Evolutionary conservation across 2,113 vertebrate genomes (phyloP).

Genomic region (Cricetomys ansorgei): DNA sequence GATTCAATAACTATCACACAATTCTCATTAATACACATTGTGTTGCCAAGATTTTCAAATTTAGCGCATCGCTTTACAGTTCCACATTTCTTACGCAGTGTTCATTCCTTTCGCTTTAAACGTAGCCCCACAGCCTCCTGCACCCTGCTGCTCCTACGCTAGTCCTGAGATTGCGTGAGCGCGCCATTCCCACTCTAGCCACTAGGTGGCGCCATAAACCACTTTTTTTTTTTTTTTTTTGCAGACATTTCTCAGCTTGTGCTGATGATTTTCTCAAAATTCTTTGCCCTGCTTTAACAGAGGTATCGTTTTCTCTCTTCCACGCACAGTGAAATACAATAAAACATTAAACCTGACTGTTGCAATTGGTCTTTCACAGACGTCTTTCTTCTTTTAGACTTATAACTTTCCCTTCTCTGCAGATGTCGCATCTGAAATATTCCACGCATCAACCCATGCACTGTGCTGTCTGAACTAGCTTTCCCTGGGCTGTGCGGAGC

Average conservation of each 20-base stretch:
- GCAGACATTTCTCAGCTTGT: not conserved
- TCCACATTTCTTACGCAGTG: not conserved
- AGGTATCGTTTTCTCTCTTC: not conserved
- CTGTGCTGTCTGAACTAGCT: not conserved
- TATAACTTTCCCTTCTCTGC: not conserved
- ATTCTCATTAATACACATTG: not conserved
- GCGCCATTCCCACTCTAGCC: slow-evolving; percentile 52
- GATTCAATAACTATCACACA: not conserved
- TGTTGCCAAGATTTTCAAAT: not conserved
- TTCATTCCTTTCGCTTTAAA: not conserved
- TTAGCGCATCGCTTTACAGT: not conserved
- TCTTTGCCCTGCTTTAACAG: slow-evolving; percentile 20
- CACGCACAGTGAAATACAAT: not conserved
- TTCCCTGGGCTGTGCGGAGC: not conserved
- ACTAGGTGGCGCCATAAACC: slow-evolving; percentile 75
- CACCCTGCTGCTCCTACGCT: too few species aligned
- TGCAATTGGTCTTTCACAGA: not conserved
- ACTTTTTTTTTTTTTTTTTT: slow-evolving; percentile 53
- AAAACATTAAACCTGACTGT: not conserved
- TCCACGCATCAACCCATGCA: not conserved
- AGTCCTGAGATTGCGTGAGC: not conserved
- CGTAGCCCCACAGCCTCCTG: too few species aligned
- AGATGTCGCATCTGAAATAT: not conserved
- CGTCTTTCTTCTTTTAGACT: not conserved
- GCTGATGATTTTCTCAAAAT: not conserved